A percentile compares a stretch with the other conserved stretches of the same genome.
These are phyloP conservation scores for Platygyra sinensis DNA, from an alignment of 64 coral and sea anemone species.

Conservation along the genomic window DNA sequence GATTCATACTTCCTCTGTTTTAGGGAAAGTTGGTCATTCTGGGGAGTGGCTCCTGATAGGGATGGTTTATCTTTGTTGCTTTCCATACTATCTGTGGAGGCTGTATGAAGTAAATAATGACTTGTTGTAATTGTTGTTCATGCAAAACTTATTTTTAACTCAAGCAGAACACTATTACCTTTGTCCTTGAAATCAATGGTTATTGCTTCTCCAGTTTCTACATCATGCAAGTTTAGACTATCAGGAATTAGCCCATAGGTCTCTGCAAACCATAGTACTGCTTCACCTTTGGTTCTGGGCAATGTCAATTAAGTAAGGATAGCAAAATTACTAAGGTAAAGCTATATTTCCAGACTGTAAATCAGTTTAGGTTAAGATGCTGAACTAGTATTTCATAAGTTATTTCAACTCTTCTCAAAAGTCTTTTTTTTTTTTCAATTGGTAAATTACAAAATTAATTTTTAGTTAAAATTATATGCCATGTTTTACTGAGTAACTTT, in stretches of 20 bases:
- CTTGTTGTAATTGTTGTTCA: too few species aligned
- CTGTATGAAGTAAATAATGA: background rate
- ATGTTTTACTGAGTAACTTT: too few species aligned
- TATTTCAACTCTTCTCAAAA: too few species aligned
- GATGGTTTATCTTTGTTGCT: constrained; percentile 28
- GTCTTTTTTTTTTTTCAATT: too few species aligned
- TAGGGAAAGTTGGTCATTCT: background rate
- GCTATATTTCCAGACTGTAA: too few species aligned
- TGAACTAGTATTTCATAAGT: too few species aligned
- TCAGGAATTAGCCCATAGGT: constrained; percentile 38
- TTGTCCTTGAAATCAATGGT: background rate
- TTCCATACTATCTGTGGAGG: constrained; percentile 3
- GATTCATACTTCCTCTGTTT: background rate
- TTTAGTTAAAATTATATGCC: too few species aligned
- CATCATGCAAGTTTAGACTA: constrained; percentile 21
- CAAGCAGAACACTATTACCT: background rate
- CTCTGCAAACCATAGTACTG: constrained; percentile 47
- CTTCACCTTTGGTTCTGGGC: background rate
- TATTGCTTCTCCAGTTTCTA: background rate
- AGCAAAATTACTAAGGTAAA: too few species aligned
- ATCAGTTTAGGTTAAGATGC: too few species aligned
- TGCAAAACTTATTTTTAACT: background rate
- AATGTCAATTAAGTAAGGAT: too few species aligned
- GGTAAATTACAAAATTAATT: too few species aligned
- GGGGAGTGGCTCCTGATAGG: background rate